phyloP scores from a whole-genome alignment of 2,888 invertebrate genomes.

The Phasia obesa region DNA sequence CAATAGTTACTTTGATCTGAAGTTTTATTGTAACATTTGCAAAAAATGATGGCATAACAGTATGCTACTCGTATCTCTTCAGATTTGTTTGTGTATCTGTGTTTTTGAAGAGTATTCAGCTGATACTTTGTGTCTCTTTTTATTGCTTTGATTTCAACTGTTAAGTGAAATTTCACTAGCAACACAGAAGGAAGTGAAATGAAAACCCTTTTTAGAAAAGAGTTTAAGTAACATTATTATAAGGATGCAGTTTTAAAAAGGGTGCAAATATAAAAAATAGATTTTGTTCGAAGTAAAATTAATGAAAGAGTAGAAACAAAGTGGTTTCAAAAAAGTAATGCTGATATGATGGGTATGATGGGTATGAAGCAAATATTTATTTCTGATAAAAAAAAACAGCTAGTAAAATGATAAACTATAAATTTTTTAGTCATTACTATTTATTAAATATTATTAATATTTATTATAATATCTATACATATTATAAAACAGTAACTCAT shows the following conservation, averaged over 20 bases:
- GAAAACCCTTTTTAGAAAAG: conserved; percentile 8
- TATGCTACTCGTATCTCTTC: conserved; percentile 5
- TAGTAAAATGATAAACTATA: no score
- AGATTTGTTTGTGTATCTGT: not conserved
- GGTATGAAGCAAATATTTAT: no score
- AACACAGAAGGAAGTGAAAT: conserved; percentile 38
- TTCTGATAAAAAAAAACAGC: no score
- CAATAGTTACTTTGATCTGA: not conserved
- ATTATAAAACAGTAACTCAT: no score
- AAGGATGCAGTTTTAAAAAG: not conserved
- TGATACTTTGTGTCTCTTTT: not conserved
- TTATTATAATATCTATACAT: no score
- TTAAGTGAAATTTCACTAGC: conserved; percentile 9
- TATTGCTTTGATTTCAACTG: conserved; percentile 14
- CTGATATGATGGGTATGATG: no score
- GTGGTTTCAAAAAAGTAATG: no score
- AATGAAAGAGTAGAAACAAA: no score
- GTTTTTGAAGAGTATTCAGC: not conserved
- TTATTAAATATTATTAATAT: no score
- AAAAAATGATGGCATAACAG: conserved; percentile 26
- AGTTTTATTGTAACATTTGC: conserved; percentile 11
- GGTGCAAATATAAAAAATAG: no score
- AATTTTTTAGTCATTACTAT: no score
- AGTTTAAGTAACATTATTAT: not conserved
- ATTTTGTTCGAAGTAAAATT: no score